Percentiles rank a stretch among this genome's conserved stretches.
phyloP scores from a whole-genome alignment of 1,140 invertebrate species.

The Leptopilina boulardi region DNA sequence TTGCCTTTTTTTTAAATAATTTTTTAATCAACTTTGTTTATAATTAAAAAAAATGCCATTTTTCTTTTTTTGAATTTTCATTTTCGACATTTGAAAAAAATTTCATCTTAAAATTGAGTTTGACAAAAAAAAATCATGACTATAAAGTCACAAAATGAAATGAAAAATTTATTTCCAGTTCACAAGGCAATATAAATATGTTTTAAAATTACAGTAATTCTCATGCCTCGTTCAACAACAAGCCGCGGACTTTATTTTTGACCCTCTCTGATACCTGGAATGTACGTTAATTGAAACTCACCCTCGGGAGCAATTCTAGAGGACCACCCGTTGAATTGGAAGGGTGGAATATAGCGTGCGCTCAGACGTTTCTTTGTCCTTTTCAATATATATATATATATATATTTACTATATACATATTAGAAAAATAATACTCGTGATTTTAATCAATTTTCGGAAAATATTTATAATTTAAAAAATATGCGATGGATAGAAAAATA shows the following conservation, averaged over 20 bases:
- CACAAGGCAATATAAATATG: background rate
- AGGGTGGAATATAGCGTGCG: conserved; percentile 25
- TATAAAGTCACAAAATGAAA: too few species aligned
- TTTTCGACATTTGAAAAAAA: too few species aligned
- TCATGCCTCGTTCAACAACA: conserved; percentile 10
- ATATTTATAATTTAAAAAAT: background rate
- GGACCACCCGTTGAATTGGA: conserved; percentile 20
- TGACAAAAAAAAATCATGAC: too few species aligned
- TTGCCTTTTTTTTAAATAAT: too few species aligned
- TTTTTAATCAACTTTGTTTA: too few species aligned
- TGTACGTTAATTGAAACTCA: conserved; percentile 33
- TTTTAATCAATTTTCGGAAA: background rate
- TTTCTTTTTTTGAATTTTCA: too few species aligned
- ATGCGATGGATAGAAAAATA: background rate
- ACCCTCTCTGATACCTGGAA: conserved; percentile 12
- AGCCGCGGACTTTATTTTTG: conserved; percentile 26
- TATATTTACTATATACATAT: background rate
- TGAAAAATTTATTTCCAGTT: background rate
- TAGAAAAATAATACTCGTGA: background rate
- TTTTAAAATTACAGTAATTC: conserved; percentile 10
- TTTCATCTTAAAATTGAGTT: background rate
- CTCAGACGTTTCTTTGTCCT: conserved; percentile 14
- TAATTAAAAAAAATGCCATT: too few species aligned
- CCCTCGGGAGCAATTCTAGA: conserved; percentile 24
- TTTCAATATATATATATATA: background rate